Conservation (phyloP, 92 coral and sea anemone genomes). For the Porites evermanni region DNA sequence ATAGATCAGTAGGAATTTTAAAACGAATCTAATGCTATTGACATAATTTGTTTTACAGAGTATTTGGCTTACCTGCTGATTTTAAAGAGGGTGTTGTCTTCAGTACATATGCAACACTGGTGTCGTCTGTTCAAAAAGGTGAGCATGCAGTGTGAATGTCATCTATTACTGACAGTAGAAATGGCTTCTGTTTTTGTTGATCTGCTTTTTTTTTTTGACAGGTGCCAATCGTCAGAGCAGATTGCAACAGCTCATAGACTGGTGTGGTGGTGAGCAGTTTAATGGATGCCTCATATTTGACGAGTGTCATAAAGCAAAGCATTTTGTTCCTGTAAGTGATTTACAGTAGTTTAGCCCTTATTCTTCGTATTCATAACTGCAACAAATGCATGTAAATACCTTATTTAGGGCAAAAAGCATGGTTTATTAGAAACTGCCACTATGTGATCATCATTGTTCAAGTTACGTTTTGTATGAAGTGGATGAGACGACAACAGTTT, state of each 20-base stretch:
- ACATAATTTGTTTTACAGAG: slow-evolving; percentile 58
- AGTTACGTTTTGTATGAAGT: too few relatives aligned
- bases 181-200: too few relatives aligned
- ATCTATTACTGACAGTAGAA: too few relatives aligned
- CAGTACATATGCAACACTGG: slow-evolving; percentile 97
- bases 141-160: not conserved
- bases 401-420: too few relatives aligned
- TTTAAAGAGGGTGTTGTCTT: slow-evolving; percentile 95
- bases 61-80: slow-evolving; percentile 94
- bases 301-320: slow-evolving; percentile 98
- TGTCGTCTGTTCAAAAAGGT: slow-evolving; percentile 92
- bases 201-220: not conserved
- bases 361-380: not conserved
- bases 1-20: too few relatives aligned
- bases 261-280: slow-evolving; percentile 97
- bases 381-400: not conserved
- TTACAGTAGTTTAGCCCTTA: not conserved
- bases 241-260: slow-evolving; percentile 93
- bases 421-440: too few relatives aligned
- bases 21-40: not conserved
- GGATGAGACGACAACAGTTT: too few relatives aligned
- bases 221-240: slow-evolving; percentile 79
- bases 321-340: slow-evolving; percentile 94
- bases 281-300: slow-evolving; percentile 97
- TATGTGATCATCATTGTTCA: too few relatives aligned